A percentile compares a stretch with the other conserved stretches of the same genome.
phyloP scores from a whole-genome alignment of 2,888 invertebrate genomes.

The Orthosia gothica region DNA sequence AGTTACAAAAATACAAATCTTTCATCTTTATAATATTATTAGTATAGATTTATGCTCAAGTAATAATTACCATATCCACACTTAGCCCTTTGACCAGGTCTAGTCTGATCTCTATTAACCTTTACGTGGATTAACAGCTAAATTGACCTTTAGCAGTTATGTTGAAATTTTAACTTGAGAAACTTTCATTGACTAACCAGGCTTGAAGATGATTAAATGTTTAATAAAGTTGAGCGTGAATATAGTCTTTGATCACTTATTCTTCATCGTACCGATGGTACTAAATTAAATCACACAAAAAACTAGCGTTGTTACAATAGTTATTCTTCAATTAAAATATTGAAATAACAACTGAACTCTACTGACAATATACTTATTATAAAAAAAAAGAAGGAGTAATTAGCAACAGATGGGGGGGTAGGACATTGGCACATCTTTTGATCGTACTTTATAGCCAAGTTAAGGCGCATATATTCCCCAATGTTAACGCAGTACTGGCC shows the following conservation, averaged over 20 bases:
- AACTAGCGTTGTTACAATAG: too few species aligned
- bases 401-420: not conserved
- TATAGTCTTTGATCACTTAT: not conserved
- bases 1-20: too few species aligned
- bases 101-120: constrained; percentile 47
- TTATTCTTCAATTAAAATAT: not conserved
- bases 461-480: too few species aligned
- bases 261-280: too few species aligned
- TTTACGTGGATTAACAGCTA: constrained; percentile 24
- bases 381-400: not conserved
- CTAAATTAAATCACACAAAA: too few species aligned
- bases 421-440: too few species aligned
- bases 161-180: constrained; percentile 3
- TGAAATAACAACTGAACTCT: not conserved
- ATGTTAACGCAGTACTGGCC: too few species aligned
- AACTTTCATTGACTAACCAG: not conserved
- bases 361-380: not conserved
- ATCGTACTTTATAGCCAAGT: too few species aligned
- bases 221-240: not conserved
- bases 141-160: constrained; percentile 26
- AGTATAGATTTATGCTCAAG: too few species aligned
- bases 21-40: too few species aligned
- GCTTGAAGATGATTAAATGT: not conserved
- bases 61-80: constrained; percentile 7
- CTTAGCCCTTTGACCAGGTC: constrained; percentile 22